Evolutionary conservation across 2,113 vertebrate genomes (phyloP), one percentile per base, ranked within the genome.

Genomic region (Gnathonemus longibarbis): DNA sequence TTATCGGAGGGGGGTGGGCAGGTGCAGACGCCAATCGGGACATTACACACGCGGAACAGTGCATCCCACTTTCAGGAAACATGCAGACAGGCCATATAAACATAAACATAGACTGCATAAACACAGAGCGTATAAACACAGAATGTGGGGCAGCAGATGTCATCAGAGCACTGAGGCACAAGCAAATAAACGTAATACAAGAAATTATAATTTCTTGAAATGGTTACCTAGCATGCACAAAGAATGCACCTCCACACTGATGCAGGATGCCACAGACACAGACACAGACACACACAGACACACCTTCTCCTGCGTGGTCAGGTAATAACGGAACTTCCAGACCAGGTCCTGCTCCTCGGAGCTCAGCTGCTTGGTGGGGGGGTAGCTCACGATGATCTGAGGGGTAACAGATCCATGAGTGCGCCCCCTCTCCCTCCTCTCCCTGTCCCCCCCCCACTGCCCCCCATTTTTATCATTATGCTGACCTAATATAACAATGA

Each of bases 261-360:
- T 0, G 53, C 19, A 5, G 53, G 4, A 58, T 6, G 0, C 6
- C 53, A n/a, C 24, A 62, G 0, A 24, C 19, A 58, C 24, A 62
- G 0, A 62, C 1, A 19, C 4, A 53, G 4, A 17, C 21, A n/a
- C 10, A 31, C 9, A 27, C 27, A 19, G 5, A 77, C 92, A 5
- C 53, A 99, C 98, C 96, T 99, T 99, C 92, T 99, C 98, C 93
- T 99, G 98, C 89, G 97, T 97, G 89, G 98, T 99, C 92, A 99
- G 97, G 93, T 99, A 99, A 70, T 98, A 98, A 93, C 98, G 95
- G 95, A 99, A 99, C 93, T 99, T 99, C 98, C 98, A 99, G 92
- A 99, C 98, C 91, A 99, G 95, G 94, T 99, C 98, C 93, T 99
- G 98, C 56, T 99, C 98, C 93, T 99, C 98, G 0, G 99, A 99